Percentiles rank a stretch among this genome's conserved stretches.
phyloP scores from a whole-genome alignment of 2,888 invertebrate genomes.

The Mythimna albipuncta region DNA sequence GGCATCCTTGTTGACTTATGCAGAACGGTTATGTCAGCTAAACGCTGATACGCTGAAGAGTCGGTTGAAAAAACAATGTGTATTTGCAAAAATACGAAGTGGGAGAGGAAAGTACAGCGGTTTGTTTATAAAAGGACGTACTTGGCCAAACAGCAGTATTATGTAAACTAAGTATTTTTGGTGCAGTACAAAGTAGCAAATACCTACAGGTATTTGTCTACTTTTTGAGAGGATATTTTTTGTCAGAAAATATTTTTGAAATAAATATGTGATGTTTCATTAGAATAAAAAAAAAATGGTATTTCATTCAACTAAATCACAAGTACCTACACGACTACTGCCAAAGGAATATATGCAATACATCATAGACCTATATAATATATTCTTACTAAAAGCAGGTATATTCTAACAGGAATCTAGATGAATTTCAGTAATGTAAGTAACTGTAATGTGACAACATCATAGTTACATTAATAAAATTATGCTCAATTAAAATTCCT shows the following conservation, averaged over 20 bases:
- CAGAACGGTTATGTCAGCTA: slow-evolving; percentile 59
- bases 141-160: slow-evolving; percentile 26
- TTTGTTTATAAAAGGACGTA: slow-evolving; percentile 29
- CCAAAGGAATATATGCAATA: too few relatives aligned
- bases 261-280: background rate
- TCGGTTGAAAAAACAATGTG: slow-evolving; percentile 47
- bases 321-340: too few relatives aligned
- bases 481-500: background rate
- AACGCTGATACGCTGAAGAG: slow-evolving; percentile 43
- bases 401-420: too few relatives aligned
- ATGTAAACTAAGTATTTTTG: slow-evolving; percentile 17
- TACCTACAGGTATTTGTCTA: too few relatives aligned
- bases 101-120: slow-evolving; percentile 16
- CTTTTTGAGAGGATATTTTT: too few relatives aligned
- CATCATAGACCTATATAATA: background rate
- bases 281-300: background rate
- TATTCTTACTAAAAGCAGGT: too few relatives aligned
- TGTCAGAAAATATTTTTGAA: background rate
- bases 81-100: slow-evolving; percentile 46
- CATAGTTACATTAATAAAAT: background rate
- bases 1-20: slow-evolving; percentile 58
- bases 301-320: background rate
- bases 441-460: background rate
- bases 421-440: too few relatives aligned
- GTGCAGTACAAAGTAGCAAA: background rate